A percentile compares a stretch with the other conserved stretches of the same genome.
Conservation (phyloP, 2,888 invertebrate species). For the Dolomedes plantarius region DNA sequence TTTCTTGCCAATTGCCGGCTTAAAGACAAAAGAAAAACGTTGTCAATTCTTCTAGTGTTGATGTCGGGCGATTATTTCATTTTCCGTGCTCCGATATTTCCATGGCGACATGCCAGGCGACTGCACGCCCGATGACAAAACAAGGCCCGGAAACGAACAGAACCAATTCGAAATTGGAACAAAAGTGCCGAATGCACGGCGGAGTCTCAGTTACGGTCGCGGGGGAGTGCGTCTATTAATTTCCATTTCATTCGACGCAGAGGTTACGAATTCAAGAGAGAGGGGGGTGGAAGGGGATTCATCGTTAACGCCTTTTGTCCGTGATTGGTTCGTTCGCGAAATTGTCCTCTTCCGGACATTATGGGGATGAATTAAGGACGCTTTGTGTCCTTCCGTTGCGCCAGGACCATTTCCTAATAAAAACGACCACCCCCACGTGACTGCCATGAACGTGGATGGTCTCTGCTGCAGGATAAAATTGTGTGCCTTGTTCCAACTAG, state of each 20-base stretch:
- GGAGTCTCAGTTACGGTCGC: constrained; percentile 30
- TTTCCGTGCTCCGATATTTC: background rate
- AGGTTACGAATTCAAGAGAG: constrained; percentile 31
- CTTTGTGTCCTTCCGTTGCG: constrained; percentile 25
- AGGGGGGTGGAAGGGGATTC: background rate
- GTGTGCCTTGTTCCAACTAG: constrained; percentile 1
- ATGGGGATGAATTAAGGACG: constrained; percentile 27
- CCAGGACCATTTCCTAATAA: constrained; percentile 24
- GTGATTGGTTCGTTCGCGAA: constrained; percentile 30
- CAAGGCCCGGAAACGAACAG: constrained; percentile 1
- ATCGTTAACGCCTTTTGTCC: constrained; percentile 29
- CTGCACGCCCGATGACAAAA: constrained; percentile 7
- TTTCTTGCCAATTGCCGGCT: too few relatives aligned
- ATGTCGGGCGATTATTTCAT: background rate
- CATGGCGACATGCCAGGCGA: constrained; percentile 10
- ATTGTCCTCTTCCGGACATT: constrained; percentile 56
- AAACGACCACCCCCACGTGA: background rate
- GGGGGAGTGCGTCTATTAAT: constrained; percentile 41
- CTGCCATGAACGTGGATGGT: background rate
- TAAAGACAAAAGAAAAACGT: too few relatives aligned
- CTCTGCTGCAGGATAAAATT: background rate
- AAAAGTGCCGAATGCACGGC: constrained; percentile 28
- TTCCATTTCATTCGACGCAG: constrained; percentile 35
- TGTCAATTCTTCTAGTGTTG: too few relatives aligned
- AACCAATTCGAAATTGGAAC: constrained; percentile 11